These are phyloP conservation scores for Coleophora deauratella DNA, from an alignment of 2,888 invertebrate species.

Conservation along the genomic window DNA sequence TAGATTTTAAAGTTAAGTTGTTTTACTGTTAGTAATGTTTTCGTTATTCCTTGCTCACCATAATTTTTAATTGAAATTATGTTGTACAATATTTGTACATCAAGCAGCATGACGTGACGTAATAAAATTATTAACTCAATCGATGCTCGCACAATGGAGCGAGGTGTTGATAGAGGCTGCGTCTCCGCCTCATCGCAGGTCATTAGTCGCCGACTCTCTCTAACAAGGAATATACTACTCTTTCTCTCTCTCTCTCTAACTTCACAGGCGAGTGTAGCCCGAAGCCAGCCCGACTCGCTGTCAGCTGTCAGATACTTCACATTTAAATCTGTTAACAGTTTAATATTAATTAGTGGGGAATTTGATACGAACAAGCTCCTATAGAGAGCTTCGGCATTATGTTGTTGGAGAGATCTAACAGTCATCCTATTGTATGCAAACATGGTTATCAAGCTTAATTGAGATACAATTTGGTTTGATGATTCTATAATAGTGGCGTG, in stretches of 20 bases:
- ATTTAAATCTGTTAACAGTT: constrained; percentile 19
- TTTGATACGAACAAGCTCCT: constrained; percentile 19
- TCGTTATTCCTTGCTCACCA: too few species aligned
- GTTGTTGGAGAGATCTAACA: background rate
- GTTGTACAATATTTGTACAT: too few species aligned
- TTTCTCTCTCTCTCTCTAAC: too few species aligned
- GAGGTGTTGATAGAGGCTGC: background rate
- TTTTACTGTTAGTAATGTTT: too few species aligned
- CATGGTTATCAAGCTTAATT: background rate
- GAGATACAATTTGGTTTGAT: background rate
- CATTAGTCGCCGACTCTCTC: constrained; percentile 9
- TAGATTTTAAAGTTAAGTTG: too few species aligned
- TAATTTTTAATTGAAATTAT: too few species aligned
- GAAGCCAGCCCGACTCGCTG: background rate
- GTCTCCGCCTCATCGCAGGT: constrained; percentile 2
- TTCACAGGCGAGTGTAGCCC: too few species aligned
- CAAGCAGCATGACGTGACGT: background rate
- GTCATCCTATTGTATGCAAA: background rate
- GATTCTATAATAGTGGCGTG: too few species aligned
- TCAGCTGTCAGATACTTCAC: constrained; percentile 2
- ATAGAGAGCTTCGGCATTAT: background rate
- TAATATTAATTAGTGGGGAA: constrained; percentile 27
- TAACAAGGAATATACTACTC: too few species aligned
- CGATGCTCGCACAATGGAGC: background rate
- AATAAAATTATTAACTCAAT: constrained; percentile 1